Base-by-base conservation (phyloP, 1,140 invertebrate species). In the Drosophila kanapiae region DNA sequence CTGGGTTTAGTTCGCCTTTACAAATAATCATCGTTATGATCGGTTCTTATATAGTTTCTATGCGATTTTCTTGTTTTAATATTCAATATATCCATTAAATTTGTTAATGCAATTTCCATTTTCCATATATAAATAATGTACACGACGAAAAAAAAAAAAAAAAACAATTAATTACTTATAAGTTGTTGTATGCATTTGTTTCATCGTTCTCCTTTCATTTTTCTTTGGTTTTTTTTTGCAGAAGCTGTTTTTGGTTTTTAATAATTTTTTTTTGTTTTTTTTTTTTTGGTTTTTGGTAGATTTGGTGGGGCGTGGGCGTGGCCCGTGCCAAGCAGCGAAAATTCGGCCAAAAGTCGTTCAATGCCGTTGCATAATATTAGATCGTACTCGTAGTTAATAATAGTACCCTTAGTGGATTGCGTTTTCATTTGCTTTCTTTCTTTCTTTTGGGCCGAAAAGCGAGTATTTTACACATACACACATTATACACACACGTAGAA, bases 41-140 rank as follows among this genome's bases (percentile, higher is more conserved):
- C 57, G 58, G 53, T 70, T 68, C 84, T 83, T 87, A 88, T 75
- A 83, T 78, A 83, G 71, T 83, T 80, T 87, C 75, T 86, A 86
- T 86, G 75, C 76, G 64, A 77, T 84, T 85, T 70, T 72, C 35
- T 54, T 54, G 27, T 57, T 31, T 33, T 84, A 84, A 86, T 86
- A 82, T 70, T 71, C 48, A 53, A 82, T 86, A 74, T 85, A 82
- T 76, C 62, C 77, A 77, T 84, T 81, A 72, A 74, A 51, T 76
- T 85, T 70, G 48, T 65, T 65, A 27, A 64, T 85, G 80, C 69
- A 72, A 64, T 61, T 74, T 61, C 75, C 64, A 77, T 60, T 47
- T 77, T 64, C 49, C 72, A 72, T 82, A 65, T 87, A 82, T 80
- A 72, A 87, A 87, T 87, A 87, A 87, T 87, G 62, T 87, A 87